phyloP scores from a whole-genome alignment of 2,113 vertebrate species.

The Catharus fuscescens region DNA sequence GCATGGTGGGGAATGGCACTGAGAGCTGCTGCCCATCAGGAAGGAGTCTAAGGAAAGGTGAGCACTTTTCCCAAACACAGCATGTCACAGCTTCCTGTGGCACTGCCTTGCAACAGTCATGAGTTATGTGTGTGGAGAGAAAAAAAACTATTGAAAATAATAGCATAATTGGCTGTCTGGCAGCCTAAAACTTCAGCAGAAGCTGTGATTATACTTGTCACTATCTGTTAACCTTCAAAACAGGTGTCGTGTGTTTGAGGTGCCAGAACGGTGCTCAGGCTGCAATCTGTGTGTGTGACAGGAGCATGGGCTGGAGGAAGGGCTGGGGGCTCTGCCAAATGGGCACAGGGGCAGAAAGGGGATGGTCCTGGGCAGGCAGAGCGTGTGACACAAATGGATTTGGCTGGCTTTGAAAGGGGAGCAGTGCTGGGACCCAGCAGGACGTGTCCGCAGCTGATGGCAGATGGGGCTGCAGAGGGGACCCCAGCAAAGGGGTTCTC shows the following conservation, averaged over 20 bases:
- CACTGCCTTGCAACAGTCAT: neutral
- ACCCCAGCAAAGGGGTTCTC: neutral
- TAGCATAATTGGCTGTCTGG: neutral
- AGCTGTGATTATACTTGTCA: slow-evolving; percentile 38
- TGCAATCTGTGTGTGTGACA: neutral
- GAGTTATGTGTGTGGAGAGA: neutral
- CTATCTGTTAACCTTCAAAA: slow-evolving; percentile 56
- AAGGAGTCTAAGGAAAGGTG: neutral
- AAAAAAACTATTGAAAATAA: neutral
- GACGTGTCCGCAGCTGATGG: neutral
- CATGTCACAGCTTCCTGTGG: neutral
- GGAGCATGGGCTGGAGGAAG: neutral
- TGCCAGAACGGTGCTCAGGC: neutral
- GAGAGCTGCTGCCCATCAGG: neutral
- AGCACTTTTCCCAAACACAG: neutral
- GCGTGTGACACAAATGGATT: neutral
- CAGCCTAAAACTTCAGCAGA: slow-evolving; percentile 27
- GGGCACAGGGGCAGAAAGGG: neutral
- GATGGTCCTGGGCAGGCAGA: neutral
- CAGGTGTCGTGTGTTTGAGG: neutral
- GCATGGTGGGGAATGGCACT: rapidly evolving
- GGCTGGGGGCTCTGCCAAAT: neutral
- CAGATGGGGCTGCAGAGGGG: neutral
- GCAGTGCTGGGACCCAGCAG: neutral
- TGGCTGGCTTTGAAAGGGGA: neutral